These are phyloP conservation scores for Seriola dumerili DNA, from an alignment of 2,113 vertebrate species.

Conservation along the genomic window DNA sequence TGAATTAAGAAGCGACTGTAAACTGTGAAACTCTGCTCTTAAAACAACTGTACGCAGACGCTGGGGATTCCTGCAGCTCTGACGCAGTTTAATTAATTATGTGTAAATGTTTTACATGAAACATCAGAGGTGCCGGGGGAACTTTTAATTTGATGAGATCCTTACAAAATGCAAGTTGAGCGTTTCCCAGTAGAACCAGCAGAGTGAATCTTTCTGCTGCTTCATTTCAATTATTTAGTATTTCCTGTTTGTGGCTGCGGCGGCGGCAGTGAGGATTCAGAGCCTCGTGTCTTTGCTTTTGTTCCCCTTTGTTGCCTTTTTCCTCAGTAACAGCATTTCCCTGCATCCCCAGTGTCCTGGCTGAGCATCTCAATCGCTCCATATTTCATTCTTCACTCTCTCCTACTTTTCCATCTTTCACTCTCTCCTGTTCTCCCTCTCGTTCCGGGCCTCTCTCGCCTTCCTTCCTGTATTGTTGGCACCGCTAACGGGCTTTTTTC, in stretches of 20 bases:
- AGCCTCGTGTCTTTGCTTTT: not conserved
- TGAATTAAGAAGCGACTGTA: too few relatives aligned
- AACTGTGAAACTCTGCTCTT: not conserved
- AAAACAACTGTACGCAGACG: too few relatives aligned
- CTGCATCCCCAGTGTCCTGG: not conserved
- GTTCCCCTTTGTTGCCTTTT: not conserved
- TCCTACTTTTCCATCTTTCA: not conserved
- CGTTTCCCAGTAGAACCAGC: not conserved
- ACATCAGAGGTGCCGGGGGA: not conserved
- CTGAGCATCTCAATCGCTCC: not conserved
- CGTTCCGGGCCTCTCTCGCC: not conserved
- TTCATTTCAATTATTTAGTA: not conserved
- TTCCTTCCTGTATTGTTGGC: slow-evolving; percentile 40
- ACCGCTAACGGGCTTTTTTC: slow-evolving; percentile 60
- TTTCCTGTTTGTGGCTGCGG: not conserved
- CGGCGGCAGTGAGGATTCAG: not conserved
- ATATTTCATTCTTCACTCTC: not conserved
- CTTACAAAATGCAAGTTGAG: too few relatives aligned
- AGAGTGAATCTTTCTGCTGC: not conserved
- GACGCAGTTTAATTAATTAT: not conserved
- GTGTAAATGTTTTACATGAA: not conserved
- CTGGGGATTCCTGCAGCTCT: too few relatives aligned
- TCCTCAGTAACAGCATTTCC: not conserved
- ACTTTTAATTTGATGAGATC: too few relatives aligned
- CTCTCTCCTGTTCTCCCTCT: not conserved